Percentiles rank a stretch among this genome's conserved stretches.
Evolutionary conservation across 2,797 vertebrate species (phyloP).

Genomic region (Malurus splendens): DNA sequence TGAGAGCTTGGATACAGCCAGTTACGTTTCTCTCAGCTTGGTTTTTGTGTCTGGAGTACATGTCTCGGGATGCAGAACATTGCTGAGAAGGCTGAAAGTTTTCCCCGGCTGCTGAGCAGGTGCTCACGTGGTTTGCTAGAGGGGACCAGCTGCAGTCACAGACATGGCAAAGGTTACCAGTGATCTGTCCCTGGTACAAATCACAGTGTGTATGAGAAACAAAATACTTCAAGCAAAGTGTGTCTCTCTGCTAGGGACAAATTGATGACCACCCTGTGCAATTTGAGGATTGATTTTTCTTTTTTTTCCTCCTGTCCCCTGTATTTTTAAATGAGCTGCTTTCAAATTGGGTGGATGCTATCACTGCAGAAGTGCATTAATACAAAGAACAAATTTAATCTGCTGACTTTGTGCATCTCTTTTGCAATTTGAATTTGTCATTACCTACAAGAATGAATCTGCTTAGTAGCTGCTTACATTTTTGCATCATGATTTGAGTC

Average conservation of each 20-base stretch:
- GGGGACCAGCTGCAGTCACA: not conserved
- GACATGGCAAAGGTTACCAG: not conserved
- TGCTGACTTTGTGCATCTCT: not conserved
- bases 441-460: not conserved
- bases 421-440: not conserved
- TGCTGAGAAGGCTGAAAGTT: not conserved
- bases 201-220: not conserved
- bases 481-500: not conserved
- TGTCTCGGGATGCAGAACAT: not conserved
- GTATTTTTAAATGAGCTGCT: not conserved
- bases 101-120: not conserved
- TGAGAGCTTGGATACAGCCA: not conserved
- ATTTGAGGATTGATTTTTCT: not conserved
- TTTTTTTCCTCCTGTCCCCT: accelerated
- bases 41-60: accelerated
- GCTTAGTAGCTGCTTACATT: not conserved
- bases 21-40: not conserved
- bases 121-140: not conserved
- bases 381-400: not conserved
- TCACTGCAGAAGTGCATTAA: not conserved
- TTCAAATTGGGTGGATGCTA: not conserved
- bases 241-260: not conserved
- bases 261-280: not conserved
- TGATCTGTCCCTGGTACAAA: not conserved
- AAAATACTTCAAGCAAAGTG: not conserved